A percentile compares a stretch with the other conserved stretches of the same genome.
phyloP scores from a whole-genome alignment of 1,140 invertebrate genomes.

The Trialeurodes vaporariorum region DNA sequence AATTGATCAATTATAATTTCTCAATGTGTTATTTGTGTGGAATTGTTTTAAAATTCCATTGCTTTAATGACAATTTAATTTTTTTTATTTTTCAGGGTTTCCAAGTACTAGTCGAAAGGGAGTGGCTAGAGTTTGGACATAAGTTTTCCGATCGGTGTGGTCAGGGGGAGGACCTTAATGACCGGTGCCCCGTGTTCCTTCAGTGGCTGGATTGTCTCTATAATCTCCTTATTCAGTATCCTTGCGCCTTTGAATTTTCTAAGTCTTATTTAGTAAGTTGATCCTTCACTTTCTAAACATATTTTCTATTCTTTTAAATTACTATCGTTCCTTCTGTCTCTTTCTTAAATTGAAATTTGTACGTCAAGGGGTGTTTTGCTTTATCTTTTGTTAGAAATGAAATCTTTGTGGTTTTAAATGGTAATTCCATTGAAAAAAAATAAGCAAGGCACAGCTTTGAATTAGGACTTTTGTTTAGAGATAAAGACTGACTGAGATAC shows the following conservation, averaged over 20 bases:
- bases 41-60: too few relatives aligned
- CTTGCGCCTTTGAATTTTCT: slow-evolving; percentile 91
- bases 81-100: slow-evolving; percentile 57
- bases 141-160: slow-evolving; percentile 94
- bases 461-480: too few relatives aligned
- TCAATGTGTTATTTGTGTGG: too few relatives aligned
- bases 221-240: slow-evolving; percentile 81
- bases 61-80: too few relatives aligned
- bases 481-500: too few relatives aligned
- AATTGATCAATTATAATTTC: too few relatives aligned
- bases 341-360: background rate
- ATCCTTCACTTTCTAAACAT: background rate
- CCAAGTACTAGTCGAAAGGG: slow-evolving; percentile 77
- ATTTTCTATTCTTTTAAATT: background rate
- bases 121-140: slow-evolving; percentile 95
- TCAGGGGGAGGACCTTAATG: slow-evolving; percentile 78
- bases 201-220: slow-evolving; percentile 97
- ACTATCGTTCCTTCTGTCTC: background rate
- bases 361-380: background rate
- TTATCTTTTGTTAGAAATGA: too few relatives aligned
- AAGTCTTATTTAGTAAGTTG: slow-evolving; percentile 72
- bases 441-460: too few relatives aligned
- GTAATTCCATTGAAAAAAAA: too few relatives aligned
- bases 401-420: slow-evolving; percentile 21
- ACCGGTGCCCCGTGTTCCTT: slow-evolving; percentile 90